phyloP scores from a whole-genome alignment of 2,113 vertebrate genomes.

The Rhinichthys klamathensis region DNA sequence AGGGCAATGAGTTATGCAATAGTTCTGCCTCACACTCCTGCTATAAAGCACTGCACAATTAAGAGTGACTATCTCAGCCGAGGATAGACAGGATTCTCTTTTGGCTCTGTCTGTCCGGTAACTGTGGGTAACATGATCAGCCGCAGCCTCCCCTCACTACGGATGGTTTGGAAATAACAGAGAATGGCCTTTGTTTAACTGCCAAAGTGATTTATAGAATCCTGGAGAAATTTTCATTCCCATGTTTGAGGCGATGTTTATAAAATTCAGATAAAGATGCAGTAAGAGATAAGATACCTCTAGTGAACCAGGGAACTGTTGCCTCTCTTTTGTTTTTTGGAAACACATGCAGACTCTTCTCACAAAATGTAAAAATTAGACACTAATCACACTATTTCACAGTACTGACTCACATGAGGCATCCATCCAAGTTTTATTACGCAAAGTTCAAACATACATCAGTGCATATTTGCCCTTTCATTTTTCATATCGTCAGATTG shows the following conservation, averaged over 20 bases:
- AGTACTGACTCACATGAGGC: too few species aligned
- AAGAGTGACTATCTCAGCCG: slow-evolving; percentile 61
- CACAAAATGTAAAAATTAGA: slow-evolving; percentile 16
- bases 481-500: slow-evolving; percentile 21
- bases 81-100: slow-evolving; percentile 73
- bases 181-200: slow-evolving; percentile 74
- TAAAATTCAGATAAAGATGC: slow-evolving; percentile 69
- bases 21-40: neutral
- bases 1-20: slow-evolving; percentile 28
- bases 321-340: slow-evolving; percentile 24
- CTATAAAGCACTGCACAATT: slow-evolving; percentile 63
- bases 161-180: slow-evolving; percentile 62
- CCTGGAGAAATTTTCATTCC: slow-evolving; percentile 75
- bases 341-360: slow-evolving; percentile 29
- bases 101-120: slow-evolving; percentile 69
- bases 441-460: slow-evolving; percentile 12
- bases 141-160: slow-evolving; percentile 61
- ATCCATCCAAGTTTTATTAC: neutral
- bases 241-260: slow-evolving; percentile 69
- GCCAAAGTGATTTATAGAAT: slow-evolving; percentile 77
- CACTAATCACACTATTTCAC: too few species aligned
- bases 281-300: slow-evolving; percentile 63
- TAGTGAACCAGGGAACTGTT: slow-evolving; percentile 48
- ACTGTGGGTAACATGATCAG: slow-evolving; percentile 73
- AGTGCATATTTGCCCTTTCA: neutral